phyloP scores from a whole-genome alignment of 2,888 invertebrate species.

The Proisotoma minuta region DNA sequence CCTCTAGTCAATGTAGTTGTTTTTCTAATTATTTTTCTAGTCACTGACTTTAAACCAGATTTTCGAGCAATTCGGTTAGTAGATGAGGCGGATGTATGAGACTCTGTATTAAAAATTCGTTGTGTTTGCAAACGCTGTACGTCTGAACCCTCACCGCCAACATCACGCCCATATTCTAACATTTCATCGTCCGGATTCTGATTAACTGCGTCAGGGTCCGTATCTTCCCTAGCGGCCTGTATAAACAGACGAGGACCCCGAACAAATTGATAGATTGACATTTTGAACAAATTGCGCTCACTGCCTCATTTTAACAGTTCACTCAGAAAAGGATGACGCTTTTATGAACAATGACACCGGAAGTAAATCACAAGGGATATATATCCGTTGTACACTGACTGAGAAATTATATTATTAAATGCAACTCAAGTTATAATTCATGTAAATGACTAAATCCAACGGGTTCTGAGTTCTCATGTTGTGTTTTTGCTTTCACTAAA shows the following conservation, averaged over 20 bases:
- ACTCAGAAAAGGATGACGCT: no score
- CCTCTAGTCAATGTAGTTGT: conserved; percentile 82
- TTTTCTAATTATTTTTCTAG: conserved; percentile 78
- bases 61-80: conserved; percentile 76
- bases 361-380: no score
- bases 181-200: conserved; percentile 50
- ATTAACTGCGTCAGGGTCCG: conserved; percentile 57
- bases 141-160: conserved; percentile 51
- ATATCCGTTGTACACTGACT: no score
- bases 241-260: conserved; percentile 71
- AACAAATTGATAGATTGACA: conserved; percentile 76
- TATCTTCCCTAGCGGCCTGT: conserved; percentile 66
- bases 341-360: no score
- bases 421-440: no score
- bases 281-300: conserved; percentile 48
- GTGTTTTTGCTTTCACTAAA: no score
- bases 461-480: no score
- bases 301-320: no score
- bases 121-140: conserved; percentile 76
- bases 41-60: conserved; percentile 74
- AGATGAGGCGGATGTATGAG: conserved; percentile 71
- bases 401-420: no score
- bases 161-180: conserved; percentile 56
- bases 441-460: no score
- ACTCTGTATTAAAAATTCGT: conserved; percentile 75